Evolutionary conservation across 2,797 vertebrate genomes (phyloP).

Genomic region (Antrozous pallidus): DNA sequence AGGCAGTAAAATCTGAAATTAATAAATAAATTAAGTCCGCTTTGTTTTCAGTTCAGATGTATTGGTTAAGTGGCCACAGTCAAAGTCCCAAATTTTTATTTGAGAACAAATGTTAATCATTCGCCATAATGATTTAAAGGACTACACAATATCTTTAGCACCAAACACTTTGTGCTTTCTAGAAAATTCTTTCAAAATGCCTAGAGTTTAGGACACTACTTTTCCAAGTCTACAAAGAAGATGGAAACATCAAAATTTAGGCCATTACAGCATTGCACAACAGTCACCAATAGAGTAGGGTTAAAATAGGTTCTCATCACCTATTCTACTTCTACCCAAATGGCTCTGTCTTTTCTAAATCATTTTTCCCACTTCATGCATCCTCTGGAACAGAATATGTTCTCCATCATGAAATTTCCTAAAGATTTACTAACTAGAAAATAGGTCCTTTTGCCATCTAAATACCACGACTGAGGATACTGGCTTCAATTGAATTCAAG

Average conservation of each 20-base stretch:
- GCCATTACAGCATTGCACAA: background rate
- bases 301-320: background rate
- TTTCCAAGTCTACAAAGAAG: background rate
- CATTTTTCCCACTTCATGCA: background rate
- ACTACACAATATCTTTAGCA: background rate
- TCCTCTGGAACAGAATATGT: background rate
- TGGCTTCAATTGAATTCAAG: background rate
- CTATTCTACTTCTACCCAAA: background rate
- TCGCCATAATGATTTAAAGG: background rate
- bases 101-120: background rate
- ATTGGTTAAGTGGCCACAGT: background rate
- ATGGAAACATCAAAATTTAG: background rate
- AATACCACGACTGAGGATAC: background rate
- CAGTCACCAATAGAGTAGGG: background rate
- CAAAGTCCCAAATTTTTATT: background rate
- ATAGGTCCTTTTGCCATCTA: background rate
- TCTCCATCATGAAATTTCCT: background rate
- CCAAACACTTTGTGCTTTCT: background rate
- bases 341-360: background rate
- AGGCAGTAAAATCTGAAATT: background rate
- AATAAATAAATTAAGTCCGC: background rate
- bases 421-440: conserved; percentile 10
- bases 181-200: background rate
- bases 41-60: background rate
- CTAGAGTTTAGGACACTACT: background rate